Percentiles rank a stretch among this genome's conserved stretches.
These are phyloP conservation scores for Desmodus rotundus DNA, from an alignment of 2,113 vertebrate species.

Conservation along the genomic window DNA sequence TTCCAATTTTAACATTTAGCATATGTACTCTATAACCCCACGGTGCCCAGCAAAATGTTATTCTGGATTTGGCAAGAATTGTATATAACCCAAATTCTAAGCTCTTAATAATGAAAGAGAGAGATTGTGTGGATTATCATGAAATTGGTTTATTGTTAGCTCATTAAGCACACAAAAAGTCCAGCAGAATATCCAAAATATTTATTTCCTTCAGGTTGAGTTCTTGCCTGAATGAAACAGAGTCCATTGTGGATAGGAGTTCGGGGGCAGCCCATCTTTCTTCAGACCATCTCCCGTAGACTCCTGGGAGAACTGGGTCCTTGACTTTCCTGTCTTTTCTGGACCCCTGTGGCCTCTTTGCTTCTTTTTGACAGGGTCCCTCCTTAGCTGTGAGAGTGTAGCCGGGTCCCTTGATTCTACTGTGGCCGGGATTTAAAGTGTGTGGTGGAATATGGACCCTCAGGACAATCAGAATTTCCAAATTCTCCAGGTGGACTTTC, in stretches of 20 bases:
- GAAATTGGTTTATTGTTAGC: not conserved
- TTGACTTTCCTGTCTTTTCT: not conserved
- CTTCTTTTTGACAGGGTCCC: not conserved
- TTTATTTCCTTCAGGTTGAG: not conserved
- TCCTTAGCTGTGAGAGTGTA: not conserved
- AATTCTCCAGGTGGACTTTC: not conserved
- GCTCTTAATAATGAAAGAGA: conserved; percentile 5
- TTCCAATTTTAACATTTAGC: conserved; percentile 58
- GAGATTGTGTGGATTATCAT: not conserved
- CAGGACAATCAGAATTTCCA: not conserved
- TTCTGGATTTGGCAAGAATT: conserved; percentile 39
- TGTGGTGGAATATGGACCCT: not conserved
- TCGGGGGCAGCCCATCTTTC: not conserved
- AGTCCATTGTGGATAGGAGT: not conserved
- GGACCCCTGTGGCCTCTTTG: not conserved
- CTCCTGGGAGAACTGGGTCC: not conserved
- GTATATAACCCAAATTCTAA: conserved; percentile 27
- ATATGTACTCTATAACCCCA: conserved; percentile 46
- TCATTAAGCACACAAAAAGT: not conserved
- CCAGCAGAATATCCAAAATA: not conserved
- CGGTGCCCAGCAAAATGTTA: conserved; percentile 48
- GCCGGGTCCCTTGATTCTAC: not conserved
- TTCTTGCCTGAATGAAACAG: not conserved
- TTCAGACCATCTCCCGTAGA: not conserved
- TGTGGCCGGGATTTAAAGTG: not conserved